Conservation (phyloP, 1,140 invertebrate genomes). For the Cherax destructor region DNA sequence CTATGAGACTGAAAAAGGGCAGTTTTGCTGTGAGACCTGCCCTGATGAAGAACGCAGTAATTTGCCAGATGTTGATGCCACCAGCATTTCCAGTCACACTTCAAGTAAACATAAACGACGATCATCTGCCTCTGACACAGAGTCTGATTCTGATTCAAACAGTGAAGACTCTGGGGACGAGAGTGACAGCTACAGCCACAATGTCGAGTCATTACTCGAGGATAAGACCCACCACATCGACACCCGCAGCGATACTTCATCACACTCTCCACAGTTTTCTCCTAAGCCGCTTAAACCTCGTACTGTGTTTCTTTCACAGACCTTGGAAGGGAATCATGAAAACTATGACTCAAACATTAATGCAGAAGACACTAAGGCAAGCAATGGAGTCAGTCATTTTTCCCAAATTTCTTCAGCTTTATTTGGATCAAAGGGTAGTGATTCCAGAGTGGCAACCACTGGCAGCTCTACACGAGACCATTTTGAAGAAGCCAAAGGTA, state of each 20-base stretch:
- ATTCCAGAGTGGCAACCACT: not conserved
- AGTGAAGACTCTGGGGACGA: slow-evolving; percentile 49
- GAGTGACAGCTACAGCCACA: slow-evolving; percentile 13
- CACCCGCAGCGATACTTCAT: not conserved
- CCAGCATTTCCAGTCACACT: not conserved
- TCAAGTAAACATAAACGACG: not conserved
- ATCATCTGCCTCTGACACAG: not conserved
- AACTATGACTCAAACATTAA: not conserved
- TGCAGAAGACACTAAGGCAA: not conserved
- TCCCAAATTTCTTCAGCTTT: slow-evolving; percentile 48
- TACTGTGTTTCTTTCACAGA: slow-evolving; percentile 67
- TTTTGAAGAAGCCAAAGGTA: slow-evolving; percentile 21
- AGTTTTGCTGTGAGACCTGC: slow-evolving; percentile 90
- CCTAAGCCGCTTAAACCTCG: slow-evolving; percentile 58
- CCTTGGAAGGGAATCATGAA: slow-evolving; percentile 29
- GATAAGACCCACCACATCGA: not conserved
- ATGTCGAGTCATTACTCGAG: not conserved
- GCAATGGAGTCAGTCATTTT: slow-evolving; percentile 27
- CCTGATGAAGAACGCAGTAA: slow-evolving; percentile 73
- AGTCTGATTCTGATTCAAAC: slow-evolving; percentile 31
- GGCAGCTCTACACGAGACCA: slow-evolving; percentile 9
- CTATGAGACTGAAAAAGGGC: slow-evolving; percentile 85
- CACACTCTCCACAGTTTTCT: slow-evolving; percentile 31
- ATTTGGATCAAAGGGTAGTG: slow-evolving; percentile 29
- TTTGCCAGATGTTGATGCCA: not conserved